Evolutionary conservation across 2,888 invertebrate genomes (phyloP).

Genomic region (Tachystola acroxantha): DNA sequence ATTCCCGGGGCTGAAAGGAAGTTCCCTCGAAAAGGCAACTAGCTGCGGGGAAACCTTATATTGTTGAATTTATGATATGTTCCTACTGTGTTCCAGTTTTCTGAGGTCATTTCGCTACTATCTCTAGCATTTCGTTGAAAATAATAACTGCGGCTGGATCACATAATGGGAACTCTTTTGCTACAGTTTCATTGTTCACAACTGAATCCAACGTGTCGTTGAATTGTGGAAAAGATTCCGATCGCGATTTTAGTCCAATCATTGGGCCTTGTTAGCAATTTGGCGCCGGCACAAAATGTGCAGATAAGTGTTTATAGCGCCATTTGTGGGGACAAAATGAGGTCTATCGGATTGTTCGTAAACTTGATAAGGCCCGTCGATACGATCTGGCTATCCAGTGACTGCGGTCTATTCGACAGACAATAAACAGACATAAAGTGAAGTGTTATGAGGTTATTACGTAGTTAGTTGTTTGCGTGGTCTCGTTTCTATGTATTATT

Average conservation of each 20-base stretch:
- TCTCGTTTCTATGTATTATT: conserved; percentile 3
- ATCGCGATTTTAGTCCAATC: background rate
- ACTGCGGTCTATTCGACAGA: background rate
- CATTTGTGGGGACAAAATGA: conserved; percentile 60
- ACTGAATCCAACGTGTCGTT: background rate
- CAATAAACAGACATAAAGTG: background rate
- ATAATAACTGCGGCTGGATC: conserved; percentile 47
- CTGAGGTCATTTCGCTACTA: conserved; percentile 52
- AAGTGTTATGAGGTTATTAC: conserved; percentile 1
- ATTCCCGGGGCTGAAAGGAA: conserved; percentile 67
- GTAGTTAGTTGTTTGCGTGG: background rate
- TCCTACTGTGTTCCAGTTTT: conserved; percentile 53
- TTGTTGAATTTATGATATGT: conserved; percentile 70
- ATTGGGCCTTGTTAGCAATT: conserved; percentile 32
- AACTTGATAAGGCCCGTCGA: conserved; percentile 50
- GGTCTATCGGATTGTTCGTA: conserved; percentile 38
- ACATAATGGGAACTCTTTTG: conserved; percentile 34
- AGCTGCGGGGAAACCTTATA: conserved; percentile 66
- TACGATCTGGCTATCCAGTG: conserved; percentile 13
- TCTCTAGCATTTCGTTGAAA: conserved; percentile 50
- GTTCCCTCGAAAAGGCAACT: conserved; percentile 71
- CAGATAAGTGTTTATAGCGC: conserved; percentile 65
- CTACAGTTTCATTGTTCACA: conserved; percentile 28
- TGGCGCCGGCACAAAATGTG: conserved; percentile 44
- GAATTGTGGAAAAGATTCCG: background rate